These are phyloP conservation scores for Notechis scutatus DNA, from an alignment of 2,113 vertebrate genomes.

Conservation along the genomic window DNA sequence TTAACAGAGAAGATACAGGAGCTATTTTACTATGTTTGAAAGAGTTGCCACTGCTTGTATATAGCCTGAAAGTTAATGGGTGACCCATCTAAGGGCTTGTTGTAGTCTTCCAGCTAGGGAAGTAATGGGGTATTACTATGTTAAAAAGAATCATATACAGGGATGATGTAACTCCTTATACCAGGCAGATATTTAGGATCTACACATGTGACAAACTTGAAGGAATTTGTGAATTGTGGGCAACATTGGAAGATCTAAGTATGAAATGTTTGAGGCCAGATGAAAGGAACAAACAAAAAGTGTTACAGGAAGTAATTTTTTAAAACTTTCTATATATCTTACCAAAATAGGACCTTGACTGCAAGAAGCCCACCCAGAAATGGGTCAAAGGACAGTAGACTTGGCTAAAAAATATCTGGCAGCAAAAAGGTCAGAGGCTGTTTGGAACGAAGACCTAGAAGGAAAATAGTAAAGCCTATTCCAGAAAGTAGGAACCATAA, in stretches of 20 bases:
- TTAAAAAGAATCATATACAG: neutral
- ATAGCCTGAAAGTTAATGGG: neutral
- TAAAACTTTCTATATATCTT: neutral
- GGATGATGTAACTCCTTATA: neutral
- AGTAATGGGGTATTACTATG: neutral
- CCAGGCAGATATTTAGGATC: neutral
- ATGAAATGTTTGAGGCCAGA: neutral
- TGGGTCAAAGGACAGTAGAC: neutral
- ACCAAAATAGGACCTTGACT: neutral
- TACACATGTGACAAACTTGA: neutral
- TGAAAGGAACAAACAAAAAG: neutral
- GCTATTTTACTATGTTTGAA: neutral
- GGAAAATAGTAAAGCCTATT: neutral
- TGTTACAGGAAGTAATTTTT: neutral
- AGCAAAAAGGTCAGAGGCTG: neutral
- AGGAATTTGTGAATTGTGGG: neutral
- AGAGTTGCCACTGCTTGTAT: neutral
- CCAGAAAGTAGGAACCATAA: neutral
- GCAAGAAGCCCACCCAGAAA: neutral
- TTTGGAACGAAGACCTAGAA: neutral
- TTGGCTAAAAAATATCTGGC: neutral
- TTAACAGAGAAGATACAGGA: neutral
- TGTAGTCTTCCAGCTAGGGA: neutral
- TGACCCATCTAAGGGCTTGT: neutral
- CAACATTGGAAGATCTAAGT: neutral